These are phyloP conservation scores for Styela plicata DNA, from an alignment of 23 tunicate genomes.

Conservation along the genomic window DNA sequence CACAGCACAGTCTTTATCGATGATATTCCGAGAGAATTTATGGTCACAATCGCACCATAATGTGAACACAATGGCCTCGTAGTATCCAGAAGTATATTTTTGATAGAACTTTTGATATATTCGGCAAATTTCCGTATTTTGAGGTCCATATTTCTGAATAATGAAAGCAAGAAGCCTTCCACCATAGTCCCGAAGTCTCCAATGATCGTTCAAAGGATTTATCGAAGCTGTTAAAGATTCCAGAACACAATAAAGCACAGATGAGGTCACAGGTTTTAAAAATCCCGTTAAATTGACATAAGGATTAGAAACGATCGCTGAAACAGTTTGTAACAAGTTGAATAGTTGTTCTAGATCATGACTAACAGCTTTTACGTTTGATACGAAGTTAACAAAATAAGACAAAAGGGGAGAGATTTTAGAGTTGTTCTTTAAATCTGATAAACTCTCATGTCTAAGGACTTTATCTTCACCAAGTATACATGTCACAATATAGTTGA, in stretches of 20 bases:
- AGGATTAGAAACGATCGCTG: conserved; percentile 47
- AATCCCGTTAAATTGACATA: conserved; percentile 28
- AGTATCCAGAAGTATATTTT: conserved; percentile 47
- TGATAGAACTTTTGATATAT: conserved; percentile 8
- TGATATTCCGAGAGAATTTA: conserved; percentile 22
- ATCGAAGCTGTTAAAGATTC: conserved; percentile 86
- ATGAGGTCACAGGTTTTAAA: conserved; percentile 43
- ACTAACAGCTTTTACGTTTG: conserved; percentile 56
- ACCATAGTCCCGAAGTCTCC: conserved; percentile 78
- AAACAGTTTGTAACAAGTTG: conserved; percentile 39
- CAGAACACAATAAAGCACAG: conserved; percentile 69
- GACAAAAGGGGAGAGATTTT: conserved; percentile 49
- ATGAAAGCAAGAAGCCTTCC: conserved; percentile 47
- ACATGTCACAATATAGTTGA: conserved; percentile 43
- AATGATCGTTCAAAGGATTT: conserved; percentile 79
- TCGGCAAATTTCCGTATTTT: conserved; percentile 21
- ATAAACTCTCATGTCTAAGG: conserved; percentile 34
- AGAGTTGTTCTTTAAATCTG: conserved; percentile 50
- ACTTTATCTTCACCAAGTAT: conserved; percentile 48
- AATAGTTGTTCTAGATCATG: conserved; percentile 66
- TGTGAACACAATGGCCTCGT: conserved; percentile 74
- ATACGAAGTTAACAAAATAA: conserved; percentile 43
- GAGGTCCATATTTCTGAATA: conserved; percentile 26
- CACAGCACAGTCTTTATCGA: conserved; percentile 22
- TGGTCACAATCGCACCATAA: conserved; percentile 66